These are phyloP conservation scores for Caranx melampygus DNA, from an alignment of 2,113 vertebrate species.

Conservation along the genomic window DNA sequence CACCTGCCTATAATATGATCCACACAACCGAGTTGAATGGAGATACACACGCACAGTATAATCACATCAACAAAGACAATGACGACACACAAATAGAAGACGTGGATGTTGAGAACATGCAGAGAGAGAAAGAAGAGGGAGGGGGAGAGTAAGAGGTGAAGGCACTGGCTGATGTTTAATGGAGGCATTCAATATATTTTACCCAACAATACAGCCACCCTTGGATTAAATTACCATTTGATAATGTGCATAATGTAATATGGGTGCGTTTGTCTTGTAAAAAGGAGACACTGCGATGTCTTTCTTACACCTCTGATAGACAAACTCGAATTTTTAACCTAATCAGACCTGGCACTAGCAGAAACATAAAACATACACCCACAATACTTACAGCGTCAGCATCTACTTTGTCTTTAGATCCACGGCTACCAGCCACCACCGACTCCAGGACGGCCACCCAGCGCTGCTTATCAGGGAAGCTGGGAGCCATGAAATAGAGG, in stretches of 20 bases:
- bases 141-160: slow-evolving; percentile 74
- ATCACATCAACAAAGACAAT: slow-evolving; percentile 63
- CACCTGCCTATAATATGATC: slow-evolving; percentile 84
- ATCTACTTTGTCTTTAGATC: slow-evolving; percentile 95
- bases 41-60: slow-evolving; percentile 69
- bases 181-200: slow-evolving; percentile 58
- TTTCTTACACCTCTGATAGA: slow-evolving; percentile 6
- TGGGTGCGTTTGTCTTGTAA: slow-evolving; percentile 13
- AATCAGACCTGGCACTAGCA: slow-evolving; percentile 13
- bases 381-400: slow-evolving; percentile 91
- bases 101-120: slow-evolving; percentile 72
- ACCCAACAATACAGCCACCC: slow-evolving; percentile 39
- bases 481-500: slow-evolving; percentile 96
- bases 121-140: slow-evolving; percentile 68
- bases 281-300: slow-evolving; percentile 18
- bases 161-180: slow-evolving; percentile 69
- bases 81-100: slow-evolving; percentile 66
- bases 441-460: slow-evolving; percentile 98
- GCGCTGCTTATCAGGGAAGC: slow-evolving; percentile 99
- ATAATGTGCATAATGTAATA: slow-evolving; percentile 19
- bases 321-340: slow-evolving; percentile 4
- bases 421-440: slow-evolving; percentile 92
- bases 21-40: slow-evolving; percentile 78
- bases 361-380: background rate
- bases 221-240: slow-evolving; percentile 24